A percentile compares a stretch with the other conserved stretches of the same genome.
Evolutionary conservation across 2,888 invertebrate genomes (phyloP).

Genomic region (Ditula angustiorana): DNA sequence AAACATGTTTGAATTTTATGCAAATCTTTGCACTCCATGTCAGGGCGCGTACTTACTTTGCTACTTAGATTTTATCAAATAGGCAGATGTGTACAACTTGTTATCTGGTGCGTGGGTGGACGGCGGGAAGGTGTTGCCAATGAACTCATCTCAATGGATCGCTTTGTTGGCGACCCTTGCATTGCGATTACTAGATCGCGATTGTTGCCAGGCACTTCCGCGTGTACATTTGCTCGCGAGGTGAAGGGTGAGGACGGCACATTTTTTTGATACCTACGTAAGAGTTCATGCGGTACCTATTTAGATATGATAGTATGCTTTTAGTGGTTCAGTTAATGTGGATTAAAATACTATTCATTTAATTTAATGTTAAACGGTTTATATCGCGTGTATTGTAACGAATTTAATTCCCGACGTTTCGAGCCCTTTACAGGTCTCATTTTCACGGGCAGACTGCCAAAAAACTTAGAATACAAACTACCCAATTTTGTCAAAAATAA

Average conservation of each 20-base stretch:
- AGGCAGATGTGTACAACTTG: conserved; percentile 82
- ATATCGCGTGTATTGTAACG: too few species aligned
- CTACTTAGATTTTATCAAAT: conserved; percentile 65
- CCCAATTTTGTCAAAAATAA: too few species aligned
- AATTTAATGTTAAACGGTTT: too few species aligned
- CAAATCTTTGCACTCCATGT: conserved; percentile 37
- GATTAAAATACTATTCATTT: too few species aligned
- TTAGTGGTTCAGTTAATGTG: too few species aligned
- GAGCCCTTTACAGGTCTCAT: too few species aligned
- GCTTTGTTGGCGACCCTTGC: conserved; percentile 77
- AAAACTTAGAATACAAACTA: too few species aligned
- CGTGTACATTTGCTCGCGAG: conserved; percentile 61
- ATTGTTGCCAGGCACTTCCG: conserved; percentile 70
- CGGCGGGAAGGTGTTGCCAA: conserved; percentile 68
- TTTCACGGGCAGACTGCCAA: too few species aligned
- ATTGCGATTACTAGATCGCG: conserved; percentile 62
- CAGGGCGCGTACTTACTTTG: conserved; percentile 44
- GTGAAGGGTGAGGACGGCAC: conserved; percentile 29
- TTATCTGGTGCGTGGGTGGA: conserved; percentile 81
- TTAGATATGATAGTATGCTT: too few species aligned
- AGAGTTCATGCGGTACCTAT: too few species aligned
- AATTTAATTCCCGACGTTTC: too few species aligned
- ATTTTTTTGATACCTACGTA: too few species aligned
- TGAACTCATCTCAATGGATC: conserved; percentile 74
- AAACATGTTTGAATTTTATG: conserved; percentile 39